phyloP scores from a whole-genome alignment of 1,140 invertebrate genomes.

The Coptotermes formosanus region DNA sequence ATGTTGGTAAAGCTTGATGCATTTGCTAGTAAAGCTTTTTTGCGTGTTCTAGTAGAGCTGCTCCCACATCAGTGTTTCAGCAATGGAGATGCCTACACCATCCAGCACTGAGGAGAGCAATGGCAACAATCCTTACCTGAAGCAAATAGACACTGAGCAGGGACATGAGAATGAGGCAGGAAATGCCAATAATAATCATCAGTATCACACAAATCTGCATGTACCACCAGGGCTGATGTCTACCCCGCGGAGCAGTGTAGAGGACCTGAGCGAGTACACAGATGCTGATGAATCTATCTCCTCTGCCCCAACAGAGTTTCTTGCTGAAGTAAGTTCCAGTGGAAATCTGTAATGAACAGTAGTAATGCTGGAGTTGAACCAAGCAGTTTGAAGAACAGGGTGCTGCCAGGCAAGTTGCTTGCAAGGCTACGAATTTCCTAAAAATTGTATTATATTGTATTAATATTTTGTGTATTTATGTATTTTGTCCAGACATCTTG shows the following conservation, averaged over 20 bases:
- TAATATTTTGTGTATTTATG: too few species aligned
- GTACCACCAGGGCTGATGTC: slow-evolving; percentile 12
- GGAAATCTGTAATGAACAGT: background rate
- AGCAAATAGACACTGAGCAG: background rate
- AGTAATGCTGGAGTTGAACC: background rate
- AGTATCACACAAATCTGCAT: background rate
- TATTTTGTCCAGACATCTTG: too few species aligned
- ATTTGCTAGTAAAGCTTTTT: too few species aligned
- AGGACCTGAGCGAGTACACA: slow-evolving; percentile 61
- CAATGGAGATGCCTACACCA: background rate
- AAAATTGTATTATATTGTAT: too few species aligned
- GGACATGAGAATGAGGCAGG: background rate
- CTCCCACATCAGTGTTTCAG: background rate
- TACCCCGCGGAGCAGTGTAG: slow-evolving; percentile 48
- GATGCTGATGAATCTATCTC: slow-evolving; percentile 67
- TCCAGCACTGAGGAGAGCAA: background rate
- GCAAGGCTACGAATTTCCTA: background rate
- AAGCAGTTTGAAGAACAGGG: too few species aligned
- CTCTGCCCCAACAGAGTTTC: slow-evolving; percentile 65
- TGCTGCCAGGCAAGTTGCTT: too few species aligned
- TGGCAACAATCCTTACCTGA: background rate
- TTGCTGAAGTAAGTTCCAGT: slow-evolving; percentile 60
- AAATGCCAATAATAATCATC: background rate
- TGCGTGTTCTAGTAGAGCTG: background rate
- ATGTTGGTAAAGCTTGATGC: too few species aligned